Evolutionary conservation across 2,113 vertebrate genomes (phyloP).

Genomic region (Mirza zaza): DNA sequence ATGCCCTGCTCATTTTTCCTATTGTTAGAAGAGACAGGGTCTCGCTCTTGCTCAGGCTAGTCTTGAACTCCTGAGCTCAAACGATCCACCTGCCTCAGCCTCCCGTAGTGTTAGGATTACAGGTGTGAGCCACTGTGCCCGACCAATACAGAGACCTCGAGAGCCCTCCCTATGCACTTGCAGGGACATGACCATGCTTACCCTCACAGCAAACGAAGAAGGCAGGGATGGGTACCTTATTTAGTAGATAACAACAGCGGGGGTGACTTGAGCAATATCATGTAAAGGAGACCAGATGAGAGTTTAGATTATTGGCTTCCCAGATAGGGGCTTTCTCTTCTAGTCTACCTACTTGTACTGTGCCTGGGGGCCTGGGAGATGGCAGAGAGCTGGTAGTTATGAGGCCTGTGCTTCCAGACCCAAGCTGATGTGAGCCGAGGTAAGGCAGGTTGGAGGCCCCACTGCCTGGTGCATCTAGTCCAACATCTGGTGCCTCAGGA

Average conservation of each 20-base stretch:
- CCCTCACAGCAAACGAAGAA: neutral
- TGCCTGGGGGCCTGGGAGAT: neutral
- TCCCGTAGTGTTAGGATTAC: no score
- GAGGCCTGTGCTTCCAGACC: neutral
- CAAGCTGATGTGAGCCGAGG: neutral
- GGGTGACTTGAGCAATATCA: neutral
- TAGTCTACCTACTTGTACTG: neutral
- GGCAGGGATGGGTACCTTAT: neutral
- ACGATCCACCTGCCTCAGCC: no score
- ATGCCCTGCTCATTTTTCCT: no score
- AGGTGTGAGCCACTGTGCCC: no score
- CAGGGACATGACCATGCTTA: neutral
- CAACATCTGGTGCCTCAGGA: neutral
- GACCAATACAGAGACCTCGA: neutral
- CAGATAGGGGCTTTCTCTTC: neutral
- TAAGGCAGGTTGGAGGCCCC: neutral
- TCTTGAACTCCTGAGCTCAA: no score
- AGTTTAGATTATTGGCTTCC: neutral
- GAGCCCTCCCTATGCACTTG: neutral
- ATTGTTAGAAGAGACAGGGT: no score
- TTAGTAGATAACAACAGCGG: neutral
- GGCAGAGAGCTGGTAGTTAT: neutral
- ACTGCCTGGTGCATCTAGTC: neutral
- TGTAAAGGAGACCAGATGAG: neutral
- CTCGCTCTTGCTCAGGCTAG: no score